A percentile compares a stretch with the other conserved stretches of the same genome.
Conservation (phyloP, 2,888 invertebrate genomes). For the Cephus runcator region DNA sequence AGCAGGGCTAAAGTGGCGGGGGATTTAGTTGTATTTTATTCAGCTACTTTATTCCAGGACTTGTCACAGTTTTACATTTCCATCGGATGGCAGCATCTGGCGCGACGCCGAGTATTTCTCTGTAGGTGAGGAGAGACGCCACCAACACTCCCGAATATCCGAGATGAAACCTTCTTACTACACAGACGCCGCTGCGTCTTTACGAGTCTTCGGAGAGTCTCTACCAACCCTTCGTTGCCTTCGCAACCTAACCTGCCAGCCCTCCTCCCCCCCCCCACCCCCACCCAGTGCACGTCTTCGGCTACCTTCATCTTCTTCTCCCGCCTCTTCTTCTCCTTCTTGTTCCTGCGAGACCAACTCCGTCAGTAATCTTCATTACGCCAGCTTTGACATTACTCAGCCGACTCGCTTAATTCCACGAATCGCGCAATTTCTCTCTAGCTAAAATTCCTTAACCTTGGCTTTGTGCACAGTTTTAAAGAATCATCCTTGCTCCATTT, state of each 20-base stretch:
- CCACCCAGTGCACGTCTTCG: neutral
- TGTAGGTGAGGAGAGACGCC: neutral
- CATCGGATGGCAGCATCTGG: conserved; percentile 49
- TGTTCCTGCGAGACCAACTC: conserved; percentile 5
- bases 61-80: conserved; percentile 62
- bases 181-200: neutral
- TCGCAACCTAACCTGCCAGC: neutral
- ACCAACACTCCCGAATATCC: neutral
- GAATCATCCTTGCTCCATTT: too few relatives aligned
- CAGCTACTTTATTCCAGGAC: conserved; percentile 62
- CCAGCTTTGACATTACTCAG: conserved; percentile 38
- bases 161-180: neutral
- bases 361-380: conserved; percentile 38
- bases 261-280: rapidly evolving
- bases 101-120: conserved; percentile 13
- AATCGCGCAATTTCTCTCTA: conserved; percentile 27
- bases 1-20: conserved; percentile 10
- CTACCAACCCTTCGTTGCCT: neutral
- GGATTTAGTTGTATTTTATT: conserved; percentile 63
- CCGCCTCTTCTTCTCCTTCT: neutral
- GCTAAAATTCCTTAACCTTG: too few relatives aligned
- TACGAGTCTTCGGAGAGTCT: neutral
- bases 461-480: too few relatives aligned
- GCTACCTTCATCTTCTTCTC: conserved; percentile 7
- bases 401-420: conserved; percentile 34